Percentiles rank a stretch among this genome's conserved stretches.
phyloP scores from a whole-genome alignment of 2,113 vertebrate genomes.

The Rhegmatorhina hoffmannsi region DNA sequence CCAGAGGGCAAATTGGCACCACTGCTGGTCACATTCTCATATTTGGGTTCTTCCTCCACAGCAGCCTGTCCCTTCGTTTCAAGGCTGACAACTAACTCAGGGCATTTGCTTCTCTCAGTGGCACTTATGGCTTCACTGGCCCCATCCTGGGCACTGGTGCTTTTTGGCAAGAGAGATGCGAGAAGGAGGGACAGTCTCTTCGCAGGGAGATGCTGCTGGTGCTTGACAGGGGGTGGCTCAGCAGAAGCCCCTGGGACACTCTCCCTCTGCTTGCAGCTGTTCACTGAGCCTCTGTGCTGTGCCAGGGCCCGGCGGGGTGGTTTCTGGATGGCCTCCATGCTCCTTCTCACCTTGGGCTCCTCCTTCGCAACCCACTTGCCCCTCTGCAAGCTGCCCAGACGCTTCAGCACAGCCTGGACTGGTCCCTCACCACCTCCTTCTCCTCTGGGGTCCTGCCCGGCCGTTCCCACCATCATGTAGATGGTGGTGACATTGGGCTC shows the following conservation, averaged over 20 bases:
- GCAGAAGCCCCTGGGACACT: constrained; percentile 29
- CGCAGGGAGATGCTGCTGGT: background rate
- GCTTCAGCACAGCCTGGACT: constrained; percentile 83
- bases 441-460: constrained; percentile 21
- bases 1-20: background rate
- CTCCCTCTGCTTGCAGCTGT: constrained; percentile 38
- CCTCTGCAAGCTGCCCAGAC: constrained; percentile 87
- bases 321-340: constrained; percentile 77
- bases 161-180: background rate
- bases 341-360: constrained; percentile 65
- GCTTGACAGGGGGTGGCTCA: background rate
- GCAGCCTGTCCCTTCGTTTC: constrained; percentile 53
- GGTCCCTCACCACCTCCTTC: constrained; percentile 70
- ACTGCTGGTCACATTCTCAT: constrained; percentile 82
- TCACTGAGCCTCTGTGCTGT: constrained; percentile 57
- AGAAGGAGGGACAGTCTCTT: constrained; percentile 45
- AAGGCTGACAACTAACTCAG: constrained; percentile 3
- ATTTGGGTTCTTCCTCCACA: constrained; percentile 79
- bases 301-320: constrained; percentile 81
- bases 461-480: constrained; percentile 86
- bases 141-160: background rate
- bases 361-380: constrained; percentile 66
- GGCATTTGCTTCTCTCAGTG: constrained; percentile 39
- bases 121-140: background rate
- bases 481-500: constrained; percentile 80